Base-by-base conservation (phyloP, 1,140 invertebrate species). In the Tetragnatha versicolor region DNA sequence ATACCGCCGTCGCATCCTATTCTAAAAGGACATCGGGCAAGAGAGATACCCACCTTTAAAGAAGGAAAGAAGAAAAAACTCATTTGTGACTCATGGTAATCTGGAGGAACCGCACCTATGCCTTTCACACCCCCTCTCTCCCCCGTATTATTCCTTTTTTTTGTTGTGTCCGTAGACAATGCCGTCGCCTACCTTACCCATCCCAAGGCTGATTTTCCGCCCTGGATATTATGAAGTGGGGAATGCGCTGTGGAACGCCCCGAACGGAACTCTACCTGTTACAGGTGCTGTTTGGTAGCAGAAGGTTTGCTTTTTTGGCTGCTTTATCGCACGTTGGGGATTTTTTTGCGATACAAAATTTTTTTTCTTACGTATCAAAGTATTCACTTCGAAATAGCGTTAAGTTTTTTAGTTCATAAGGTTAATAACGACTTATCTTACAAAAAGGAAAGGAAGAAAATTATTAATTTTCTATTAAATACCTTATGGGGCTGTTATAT, bases 251-350 rank as follows among this genome's bases (percentile, higher is more conserved):
- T 53, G 49, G 53, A 49, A 69, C 66, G 66, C 66, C 66, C 66
- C 47, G 66, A 69, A 69, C 66, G 66, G 66, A 69, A 49, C 66
- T 53, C 22, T 69, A 69, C 66, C 31, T 69, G 33, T 69, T 69
- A 69, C 66, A 69, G 66, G 66, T 69, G 66, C 66, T 7, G 53
- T 37, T 69, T 69, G 22, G 22, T 10, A 31, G 61, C 61, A 20
- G 20, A 53, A 53, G 17, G 66, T 9, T 7, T 33, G 17, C 45
- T 14, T 51, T 9, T 35, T 55, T 53, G 31, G 66, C 66, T 31
- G 1, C 5, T 25, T n/a, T 22, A 53, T 66, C 63, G n/a, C 27
- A 17, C 9, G 27, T 66, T 66, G 37, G 63, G n/a, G 22, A 22
- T 1, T 63, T 60, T 12, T 29, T n/a, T 31, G 0, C n/a, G 22